Evolutionary conservation across 2,888 invertebrate species (phyloP).

Genomic region (Endomychus coccineus): DNA sequence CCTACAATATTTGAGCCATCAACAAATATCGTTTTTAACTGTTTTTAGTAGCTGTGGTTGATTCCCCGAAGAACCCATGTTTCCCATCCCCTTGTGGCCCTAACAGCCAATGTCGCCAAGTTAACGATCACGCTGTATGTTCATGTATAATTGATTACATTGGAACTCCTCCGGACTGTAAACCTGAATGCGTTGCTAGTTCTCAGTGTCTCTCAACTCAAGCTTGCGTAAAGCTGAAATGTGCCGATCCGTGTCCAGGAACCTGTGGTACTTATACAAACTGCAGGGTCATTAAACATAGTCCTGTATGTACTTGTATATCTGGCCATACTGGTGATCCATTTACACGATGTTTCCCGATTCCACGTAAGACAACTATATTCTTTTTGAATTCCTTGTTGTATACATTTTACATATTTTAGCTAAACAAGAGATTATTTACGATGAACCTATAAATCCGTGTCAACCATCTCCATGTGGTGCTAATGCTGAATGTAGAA

Average conservation of each 20-base stretch:
- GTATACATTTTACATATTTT: not conserved
- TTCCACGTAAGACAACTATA: conserved; percentile 24
- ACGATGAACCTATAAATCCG: conserved; percentile 42
- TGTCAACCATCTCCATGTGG: conserved; percentile 58
- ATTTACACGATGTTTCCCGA: conserved; percentile 57
- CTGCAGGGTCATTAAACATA: conserved; percentile 69
- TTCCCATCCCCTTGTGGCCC: conserved; percentile 69
- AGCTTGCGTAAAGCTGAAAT: conserved; percentile 69
- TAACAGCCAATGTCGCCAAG: conserved; percentile 61
- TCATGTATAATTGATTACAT: conserved; percentile 62
- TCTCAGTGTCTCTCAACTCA: conserved; percentile 64
- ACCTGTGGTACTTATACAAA: conserved; percentile 66
- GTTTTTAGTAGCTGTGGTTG: no score
- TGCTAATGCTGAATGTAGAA: conserved; percentile 55
- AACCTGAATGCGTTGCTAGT: conserved; percentile 70
- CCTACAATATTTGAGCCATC: no score
- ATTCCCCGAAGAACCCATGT: no score
- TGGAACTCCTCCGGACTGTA: conserved; percentile 67
- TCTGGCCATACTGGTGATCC: conserved; percentile 62
- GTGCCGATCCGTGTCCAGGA: conserved; percentile 65
- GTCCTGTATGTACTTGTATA: conserved; percentile 67
- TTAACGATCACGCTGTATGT: conserved; percentile 64
- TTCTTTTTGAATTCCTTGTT: conserved; percentile 3
- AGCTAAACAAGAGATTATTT: conserved; percentile 5
- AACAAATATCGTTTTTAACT: no score